A percentile compares a stretch with the other conserved stretches of the same genome.
Evolutionary conservation across 1,140 invertebrate species (phyloP).

Genomic region (Brachionus koreanus): DNA sequence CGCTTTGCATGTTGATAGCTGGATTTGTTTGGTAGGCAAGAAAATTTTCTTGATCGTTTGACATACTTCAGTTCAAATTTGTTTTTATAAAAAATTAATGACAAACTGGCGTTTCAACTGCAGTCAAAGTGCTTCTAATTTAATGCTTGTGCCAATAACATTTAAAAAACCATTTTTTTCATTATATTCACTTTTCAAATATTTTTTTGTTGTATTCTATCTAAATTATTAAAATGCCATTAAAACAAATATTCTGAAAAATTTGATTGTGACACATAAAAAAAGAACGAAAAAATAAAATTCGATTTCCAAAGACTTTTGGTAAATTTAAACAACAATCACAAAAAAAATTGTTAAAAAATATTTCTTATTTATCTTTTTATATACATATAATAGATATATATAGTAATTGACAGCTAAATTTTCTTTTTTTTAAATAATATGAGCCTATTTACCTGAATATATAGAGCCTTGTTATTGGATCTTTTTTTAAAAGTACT

Average conservation of each 20-base stretch:
- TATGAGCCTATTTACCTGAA: background rate
- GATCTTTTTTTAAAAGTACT: background rate
- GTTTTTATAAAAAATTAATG: background rate
- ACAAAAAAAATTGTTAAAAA: background rate
- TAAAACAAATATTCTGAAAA: background rate
- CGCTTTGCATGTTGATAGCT: background rate
- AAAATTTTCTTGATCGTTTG: slow-evolving; percentile 38
- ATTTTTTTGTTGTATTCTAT: background rate
- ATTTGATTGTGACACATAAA: background rate
- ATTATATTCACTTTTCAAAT: background rate
- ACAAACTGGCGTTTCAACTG: background rate
- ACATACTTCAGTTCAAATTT: background rate
- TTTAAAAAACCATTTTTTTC: background rate
- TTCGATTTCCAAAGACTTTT: background rate
- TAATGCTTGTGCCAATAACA: background rate
- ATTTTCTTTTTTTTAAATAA: background rate
- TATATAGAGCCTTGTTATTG: background rate
- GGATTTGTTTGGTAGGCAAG: background rate
- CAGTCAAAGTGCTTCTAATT: slow-evolving; percentile 1
- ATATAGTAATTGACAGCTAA: background rate
- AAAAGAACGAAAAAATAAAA: background rate
- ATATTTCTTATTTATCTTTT: background rate
- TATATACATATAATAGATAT: background rate
- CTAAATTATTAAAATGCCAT: slow-evolving; percentile 4
- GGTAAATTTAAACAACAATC: background rate